phyloP scores from a whole-genome alignment of 2,113 vertebrate genomes.

The Rhinoptilus africanus region DNA sequence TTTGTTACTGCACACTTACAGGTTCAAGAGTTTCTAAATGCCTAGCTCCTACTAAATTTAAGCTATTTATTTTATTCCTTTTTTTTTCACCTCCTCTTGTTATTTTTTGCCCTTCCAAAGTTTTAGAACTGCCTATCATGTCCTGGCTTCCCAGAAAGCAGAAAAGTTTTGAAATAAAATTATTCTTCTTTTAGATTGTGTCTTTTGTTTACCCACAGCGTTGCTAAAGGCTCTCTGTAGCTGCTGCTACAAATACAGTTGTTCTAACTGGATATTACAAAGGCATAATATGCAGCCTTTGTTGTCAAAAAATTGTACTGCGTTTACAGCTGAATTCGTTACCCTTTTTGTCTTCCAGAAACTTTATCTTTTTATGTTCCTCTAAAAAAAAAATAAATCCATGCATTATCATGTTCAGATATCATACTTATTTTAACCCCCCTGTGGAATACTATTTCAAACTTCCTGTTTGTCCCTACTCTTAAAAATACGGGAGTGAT shows the following conservation, averaged over 20 bases:
- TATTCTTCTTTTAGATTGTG: neutral
- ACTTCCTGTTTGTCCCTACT: neutral
- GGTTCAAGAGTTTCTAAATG: neutral
- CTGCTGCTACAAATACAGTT: neutral
- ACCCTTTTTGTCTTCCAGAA: neutral
- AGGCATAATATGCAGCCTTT: neutral
- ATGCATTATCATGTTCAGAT: neutral
- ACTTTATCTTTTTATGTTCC: neutral
- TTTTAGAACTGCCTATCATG: neutral
- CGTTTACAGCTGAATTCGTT: neutral
- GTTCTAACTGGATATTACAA: neutral
- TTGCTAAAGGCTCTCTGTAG: neutral
- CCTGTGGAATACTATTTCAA: neutral
- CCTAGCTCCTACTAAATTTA: neutral
- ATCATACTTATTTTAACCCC: neutral
- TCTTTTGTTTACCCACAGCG: neutral
- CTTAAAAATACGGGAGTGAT: neutral
- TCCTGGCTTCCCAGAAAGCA: neutral
- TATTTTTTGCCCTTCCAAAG: neutral
- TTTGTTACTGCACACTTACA: neutral
- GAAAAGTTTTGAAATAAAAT: neutral
- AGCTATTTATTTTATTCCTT: neutral
- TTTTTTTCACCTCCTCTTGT: neutral
- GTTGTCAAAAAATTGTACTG: neutral
- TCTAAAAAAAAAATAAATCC: neutral